Conservation (phyloP, 2,888 invertebrate species). For the Ochropleura leucogaster region DNA sequence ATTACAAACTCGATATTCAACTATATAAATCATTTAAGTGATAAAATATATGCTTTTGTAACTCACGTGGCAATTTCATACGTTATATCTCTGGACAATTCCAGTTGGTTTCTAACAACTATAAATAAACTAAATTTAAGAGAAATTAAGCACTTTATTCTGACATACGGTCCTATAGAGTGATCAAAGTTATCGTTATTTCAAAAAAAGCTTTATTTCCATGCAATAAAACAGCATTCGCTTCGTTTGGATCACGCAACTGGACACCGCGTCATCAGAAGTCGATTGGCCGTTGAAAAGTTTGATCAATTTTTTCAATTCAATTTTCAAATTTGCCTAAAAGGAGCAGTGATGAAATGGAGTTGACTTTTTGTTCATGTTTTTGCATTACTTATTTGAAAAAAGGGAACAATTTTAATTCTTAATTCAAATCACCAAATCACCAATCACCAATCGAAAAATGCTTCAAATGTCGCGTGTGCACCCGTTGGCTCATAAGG, state of each 20-base stretch:
- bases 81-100: constrained; percentile 46
- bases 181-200: background rate
- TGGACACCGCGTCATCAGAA: background rate
- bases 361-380: too few species aligned
- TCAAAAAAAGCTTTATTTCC: background rate
- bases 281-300: too few species aligned
- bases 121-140: constrained; percentile 44
- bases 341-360: too few species aligned
- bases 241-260: background rate
- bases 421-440: too few species aligned
- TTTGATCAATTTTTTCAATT: too few species aligned
- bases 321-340: too few species aligned
- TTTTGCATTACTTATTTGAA: too few species aligned
- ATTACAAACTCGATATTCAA: constrained; percentile 35
- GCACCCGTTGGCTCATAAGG: too few species aligned
- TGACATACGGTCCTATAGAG: constrained; percentile 23
- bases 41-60: constrained; percentile 25
- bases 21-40: constrained; percentile 36
- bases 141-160: constrained; percentile 16
- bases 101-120: constrained; percentile 39
- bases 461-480: too few species aligned
- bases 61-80: constrained; percentile 19
- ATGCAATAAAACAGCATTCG: background rate
- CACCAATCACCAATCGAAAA: too few species aligned
- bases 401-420: too few species aligned